Conservation (phyloP, 64 coral and sea anemone genomes). For the Porites australiensis region DNA sequence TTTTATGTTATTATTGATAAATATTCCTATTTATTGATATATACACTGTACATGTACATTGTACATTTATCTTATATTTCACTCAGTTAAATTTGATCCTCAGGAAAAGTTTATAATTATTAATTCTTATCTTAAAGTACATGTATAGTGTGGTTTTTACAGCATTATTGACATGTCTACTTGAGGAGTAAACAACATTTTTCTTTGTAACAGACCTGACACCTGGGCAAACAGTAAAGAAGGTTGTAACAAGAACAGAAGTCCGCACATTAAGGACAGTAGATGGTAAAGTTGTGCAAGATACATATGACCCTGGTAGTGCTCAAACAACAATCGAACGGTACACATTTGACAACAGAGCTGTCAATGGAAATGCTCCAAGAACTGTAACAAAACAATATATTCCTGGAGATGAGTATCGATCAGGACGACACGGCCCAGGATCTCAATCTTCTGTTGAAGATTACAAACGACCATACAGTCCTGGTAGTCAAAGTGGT, state of each 20-base stretch:
- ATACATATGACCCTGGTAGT: constrained; percentile 70
- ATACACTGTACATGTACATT: no score
- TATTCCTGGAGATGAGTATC: constrained; percentile 74
- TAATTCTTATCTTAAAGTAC: no score
- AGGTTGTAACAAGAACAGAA: constrained; percentile 92
- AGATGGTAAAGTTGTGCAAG: constrained; percentile 83
- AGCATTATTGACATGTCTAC: no score
- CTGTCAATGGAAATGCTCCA: constrained; percentile 64
- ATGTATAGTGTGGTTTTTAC: no score
- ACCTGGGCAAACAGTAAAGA: constrained; percentile 80
- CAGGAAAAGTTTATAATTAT: no score
- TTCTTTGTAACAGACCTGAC: constrained; percentile 67
- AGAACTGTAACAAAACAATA: constrained; percentile 70
- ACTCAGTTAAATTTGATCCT: no score
- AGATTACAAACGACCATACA: constrained; percentile 35
- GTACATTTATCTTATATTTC: no score
- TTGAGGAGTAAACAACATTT: neutral
- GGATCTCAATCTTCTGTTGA: constrained; percentile 70
- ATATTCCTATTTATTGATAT: no score
- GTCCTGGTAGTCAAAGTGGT: constrained; percentile 45
- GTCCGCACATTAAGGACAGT: constrained; percentile 80
- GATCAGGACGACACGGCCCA: constrained; percentile 33
- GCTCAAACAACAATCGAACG: constrained; percentile 42
- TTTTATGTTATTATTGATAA: no score
- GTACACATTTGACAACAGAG: constrained; percentile 63